Evolutionary conservation across 2,888 invertebrate genomes (phyloP).

Genomic region (Steinernema carpocapsae): DNA sequence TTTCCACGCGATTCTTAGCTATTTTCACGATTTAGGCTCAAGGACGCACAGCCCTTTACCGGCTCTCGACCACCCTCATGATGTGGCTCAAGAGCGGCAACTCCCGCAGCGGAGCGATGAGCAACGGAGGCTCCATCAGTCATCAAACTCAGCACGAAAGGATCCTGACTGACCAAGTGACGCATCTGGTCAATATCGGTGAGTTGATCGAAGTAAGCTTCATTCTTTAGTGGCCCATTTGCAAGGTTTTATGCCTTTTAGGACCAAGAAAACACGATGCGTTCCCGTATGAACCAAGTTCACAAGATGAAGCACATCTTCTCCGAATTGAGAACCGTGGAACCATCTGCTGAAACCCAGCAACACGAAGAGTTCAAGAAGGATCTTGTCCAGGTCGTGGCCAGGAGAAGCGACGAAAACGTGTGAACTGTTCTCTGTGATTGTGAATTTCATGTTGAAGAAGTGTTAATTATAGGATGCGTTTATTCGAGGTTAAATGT

Average conservation of each 20-base stretch:
- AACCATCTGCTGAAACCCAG: constrained; percentile 84
- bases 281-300: constrained; percentile 95
- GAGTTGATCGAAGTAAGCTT: constrained; percentile 85
- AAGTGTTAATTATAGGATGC: too few species aligned
- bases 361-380: too few species aligned
- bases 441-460: too few species aligned
- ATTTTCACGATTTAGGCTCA: constrained; percentile 72
- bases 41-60: constrained; percentile 87
- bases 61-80: constrained; percentile 98
- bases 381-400: too few species aligned
- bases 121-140: constrained; percentile 94
- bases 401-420: too few species aligned
- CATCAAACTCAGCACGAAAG: constrained; percentile 90
- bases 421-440: too few species aligned
- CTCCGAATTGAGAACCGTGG: constrained; percentile 84
- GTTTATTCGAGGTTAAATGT: too few species aligned
- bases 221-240: neutral
- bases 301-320: constrained; percentile 99
- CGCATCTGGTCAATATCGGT: constrained; percentile 98
- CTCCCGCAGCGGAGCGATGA: constrained; percentile 93
- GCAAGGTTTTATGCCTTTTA: too few species aligned
- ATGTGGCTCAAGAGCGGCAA: constrained; percentile 98
- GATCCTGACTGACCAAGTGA: constrained; percentile 86
- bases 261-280: constrained; percentile 99
- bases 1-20: neutral